Evolutionary conservation across 35 echinoderm and acorn worm genomes (phyloP), one percentile per base, ranked within the genome.

Genomic region (Chiridota heheva): DNA sequence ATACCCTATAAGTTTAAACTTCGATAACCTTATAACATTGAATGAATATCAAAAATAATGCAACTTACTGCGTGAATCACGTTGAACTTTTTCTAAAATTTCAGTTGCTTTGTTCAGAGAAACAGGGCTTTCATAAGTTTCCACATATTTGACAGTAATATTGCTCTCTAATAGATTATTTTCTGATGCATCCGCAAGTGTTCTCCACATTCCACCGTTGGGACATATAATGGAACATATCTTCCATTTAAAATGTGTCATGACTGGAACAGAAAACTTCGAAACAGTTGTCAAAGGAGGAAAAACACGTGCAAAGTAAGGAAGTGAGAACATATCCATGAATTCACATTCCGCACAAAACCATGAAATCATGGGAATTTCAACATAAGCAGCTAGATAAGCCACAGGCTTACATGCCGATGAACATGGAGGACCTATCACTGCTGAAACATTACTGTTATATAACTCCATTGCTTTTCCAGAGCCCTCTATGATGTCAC

Each of bases 361-460:
- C 90, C 90, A 93, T 20, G 90, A 88, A 22, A 87, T 63, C 46
- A 88, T 88, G 8, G 90, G 90, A 4, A 51, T 87, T 33, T 70
- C 3, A 70, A 70, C 87, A 25, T 87, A 93, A 2, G 77, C 86
- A 0, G 90, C 65, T 0, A 93, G 45, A 43, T 93, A 71, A 20
- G 84, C 67, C 27, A 93, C 90, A 20, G 71, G 83, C 17, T 60
- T 51, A 61, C 90, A 93, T 0, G 89, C 75, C 1, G 61, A 42
- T 1, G 88, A 86, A 53, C 88, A 91, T 15, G 88, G 88, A 17
- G 70, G 90, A 5, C 85, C 90, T 35, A 93, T 78, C 27, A 88
- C 63, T 27, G 84, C 79, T 2, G 80, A 55, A n/a, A 88, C 85
- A 26, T 80, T 70, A 31, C 73, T 57, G 30, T 76, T 46, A 37